A percentile compares a stretch with the other conserved stretches of the same genome.
Evolutionary conservation across 2,113 vertebrate genomes (phyloP).

Genomic region (Silurus meridionalis): DNA sequence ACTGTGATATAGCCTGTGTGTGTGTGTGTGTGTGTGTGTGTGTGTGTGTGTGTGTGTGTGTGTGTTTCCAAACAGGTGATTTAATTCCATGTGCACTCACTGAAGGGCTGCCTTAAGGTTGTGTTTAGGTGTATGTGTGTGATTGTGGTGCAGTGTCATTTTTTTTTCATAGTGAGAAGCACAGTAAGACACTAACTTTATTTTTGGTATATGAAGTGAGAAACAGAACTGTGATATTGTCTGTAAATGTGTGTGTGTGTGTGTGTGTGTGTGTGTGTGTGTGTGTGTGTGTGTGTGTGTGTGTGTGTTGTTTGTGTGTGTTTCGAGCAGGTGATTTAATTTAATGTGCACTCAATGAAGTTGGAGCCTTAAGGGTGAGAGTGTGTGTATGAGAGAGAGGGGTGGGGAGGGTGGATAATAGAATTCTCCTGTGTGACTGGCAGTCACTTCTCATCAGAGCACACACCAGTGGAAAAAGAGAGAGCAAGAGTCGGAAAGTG

Average conservation of each 20-base stretch:
- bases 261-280: conserved; percentile 11
- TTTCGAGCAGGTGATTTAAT: too few species aligned
- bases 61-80: conserved; percentile 14
- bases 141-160: too few species aligned
- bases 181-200: too few species aligned
- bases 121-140: neutral
- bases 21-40: neutral
- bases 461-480: conserved; percentile 29
- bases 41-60: neutral
- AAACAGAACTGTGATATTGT: too few species aligned
- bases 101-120: conserved; percentile 6
- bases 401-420: conserved; percentile 28
- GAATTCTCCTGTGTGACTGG: conserved; percentile 44
- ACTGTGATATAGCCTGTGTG: neutral
- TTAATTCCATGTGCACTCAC: conserved; percentile 23
- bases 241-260: neutral
- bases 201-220: too few species aligned
- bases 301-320: neutral
- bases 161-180: too few species aligned
- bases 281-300: conserved; percentile 23
- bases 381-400: neutral
- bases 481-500: too few species aligned
- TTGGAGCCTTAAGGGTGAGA: too few species aligned
- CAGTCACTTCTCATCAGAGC: conserved; percentile 50
- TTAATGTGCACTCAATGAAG: too few species aligned